Evolutionary conservation across 2,797 vertebrate species (phyloP).

Genomic region (Columba guinea): DNA sequence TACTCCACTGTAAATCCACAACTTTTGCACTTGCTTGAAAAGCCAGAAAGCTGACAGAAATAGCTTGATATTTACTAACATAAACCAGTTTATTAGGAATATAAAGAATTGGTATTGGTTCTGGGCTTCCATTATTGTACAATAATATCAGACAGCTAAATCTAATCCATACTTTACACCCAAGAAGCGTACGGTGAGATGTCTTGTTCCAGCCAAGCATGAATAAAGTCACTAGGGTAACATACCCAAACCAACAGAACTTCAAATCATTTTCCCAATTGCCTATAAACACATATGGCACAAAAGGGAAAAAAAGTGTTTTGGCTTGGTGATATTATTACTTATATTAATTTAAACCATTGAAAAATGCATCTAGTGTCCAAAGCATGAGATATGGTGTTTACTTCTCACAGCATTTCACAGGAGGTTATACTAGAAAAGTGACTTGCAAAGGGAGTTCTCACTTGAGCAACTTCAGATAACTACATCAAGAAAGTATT

Average conservation of each 20-base stretch:
- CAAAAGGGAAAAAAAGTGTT: not conserved
- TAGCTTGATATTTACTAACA: not conserved
- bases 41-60: not conserved
- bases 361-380: not conserved
- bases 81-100: not conserved
- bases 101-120: not conserved
- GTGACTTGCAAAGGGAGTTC: not conserved
- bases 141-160: not conserved
- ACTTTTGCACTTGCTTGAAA: not conserved
- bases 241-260: not conserved
- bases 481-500: not conserved
- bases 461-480: not conserved
- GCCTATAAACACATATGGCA: not conserved
- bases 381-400: not conserved
- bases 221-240: not conserved
- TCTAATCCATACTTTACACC: not conserved
- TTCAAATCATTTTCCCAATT: not conserved
- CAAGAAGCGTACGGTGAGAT: not conserved
- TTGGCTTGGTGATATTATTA: not conserved
- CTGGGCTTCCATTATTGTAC: not conserved
- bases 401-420: not conserved
- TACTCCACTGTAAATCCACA: not conserved
- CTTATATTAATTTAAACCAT: conserved; percentile 3
- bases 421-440: not conserved
- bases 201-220: not conserved